Evolutionary conservation across 2,113 vertebrate genomes (phyloP).

Genomic region (Theristicus caerulescens): DNA sequence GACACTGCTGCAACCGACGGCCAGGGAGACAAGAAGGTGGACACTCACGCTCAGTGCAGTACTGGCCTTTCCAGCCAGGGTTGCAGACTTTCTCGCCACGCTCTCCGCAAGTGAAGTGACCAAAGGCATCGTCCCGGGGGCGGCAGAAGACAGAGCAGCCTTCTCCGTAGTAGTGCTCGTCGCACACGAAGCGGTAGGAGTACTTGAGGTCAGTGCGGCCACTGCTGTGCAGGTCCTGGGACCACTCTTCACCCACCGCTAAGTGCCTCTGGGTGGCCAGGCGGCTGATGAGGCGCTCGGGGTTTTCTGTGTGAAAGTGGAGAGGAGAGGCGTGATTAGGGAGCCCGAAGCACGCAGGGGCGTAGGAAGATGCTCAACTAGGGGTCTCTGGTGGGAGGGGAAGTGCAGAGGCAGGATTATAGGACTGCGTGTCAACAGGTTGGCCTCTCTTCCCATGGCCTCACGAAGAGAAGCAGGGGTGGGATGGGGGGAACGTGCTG

Average conservation of each 20-base stretch:
- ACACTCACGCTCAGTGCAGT: conserved; percentile 95
- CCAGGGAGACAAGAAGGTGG: background rate
- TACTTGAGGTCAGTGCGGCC: conserved; percentile 93
- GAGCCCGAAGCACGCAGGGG: background rate
- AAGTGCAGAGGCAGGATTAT: background rate
- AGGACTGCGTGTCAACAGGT: background rate
- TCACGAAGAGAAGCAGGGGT: background rate
- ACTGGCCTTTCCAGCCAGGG: conserved; percentile 95
- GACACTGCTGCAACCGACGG: background rate
- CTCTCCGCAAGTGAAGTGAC: conserved; percentile 96
- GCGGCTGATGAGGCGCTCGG: conserved; percentile 91
- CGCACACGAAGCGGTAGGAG: conserved; percentile 94
- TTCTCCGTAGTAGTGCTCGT: conserved; percentile 96
- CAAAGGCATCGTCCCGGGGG: conserved; percentile 92
- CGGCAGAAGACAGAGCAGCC: conserved; percentile 98
- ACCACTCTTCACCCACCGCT: conserved; percentile 95
- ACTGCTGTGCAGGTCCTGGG: conserved; percentile 89
- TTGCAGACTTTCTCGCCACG: conserved; percentile 95
- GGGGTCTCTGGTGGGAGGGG: background rate
- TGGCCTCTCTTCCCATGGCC: background rate
- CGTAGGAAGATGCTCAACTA: background rate
- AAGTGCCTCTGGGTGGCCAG: conserved; percentile 94
- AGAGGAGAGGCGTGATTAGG: background rate
- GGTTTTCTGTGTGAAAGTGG: conserved; percentile 81
- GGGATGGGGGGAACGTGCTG: background rate